Percentiles rank a stretch among this genome's conserved stretches.
Conservation (phyloP, 2,113 vertebrate genomes). For the Mugil cephalus region DNA sequence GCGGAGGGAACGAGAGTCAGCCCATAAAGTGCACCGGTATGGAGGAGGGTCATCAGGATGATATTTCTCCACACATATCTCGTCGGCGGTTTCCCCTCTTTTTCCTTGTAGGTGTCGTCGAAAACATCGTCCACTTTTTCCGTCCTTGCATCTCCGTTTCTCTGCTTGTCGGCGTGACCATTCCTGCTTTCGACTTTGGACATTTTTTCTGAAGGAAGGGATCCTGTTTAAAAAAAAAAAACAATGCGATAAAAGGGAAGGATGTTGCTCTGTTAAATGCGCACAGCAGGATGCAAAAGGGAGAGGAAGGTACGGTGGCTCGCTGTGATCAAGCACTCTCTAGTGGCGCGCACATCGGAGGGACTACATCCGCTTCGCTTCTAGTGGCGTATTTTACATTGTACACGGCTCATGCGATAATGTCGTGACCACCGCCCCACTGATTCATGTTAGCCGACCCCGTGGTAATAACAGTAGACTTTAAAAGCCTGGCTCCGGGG, state of each 20-base stretch:
- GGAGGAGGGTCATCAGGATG: slow-evolving; percentile 89
- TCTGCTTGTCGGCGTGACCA: slow-evolving; percentile 38
- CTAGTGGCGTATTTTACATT: neutral
- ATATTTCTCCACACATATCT: slow-evolving; percentile 94
- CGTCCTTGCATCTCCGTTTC: slow-evolving; percentile 53
- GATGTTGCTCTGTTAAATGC: slow-evolving; percentile 41
- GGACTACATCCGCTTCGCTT: neutral
- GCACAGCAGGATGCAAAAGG: slow-evolving; percentile 27
- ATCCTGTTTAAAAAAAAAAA: slow-evolving; percentile 12
- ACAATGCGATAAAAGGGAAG: slow-evolving; percentile 1
- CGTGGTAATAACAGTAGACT: no score
- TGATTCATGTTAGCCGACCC: no score
- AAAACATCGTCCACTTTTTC: slow-evolving; percentile 86
- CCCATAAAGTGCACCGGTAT: slow-evolving; percentile 84
- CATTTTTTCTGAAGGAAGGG: slow-evolving; percentile 55
- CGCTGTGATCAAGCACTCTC: slow-evolving; percentile 18
- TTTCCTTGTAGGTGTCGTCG: slow-evolving; percentile 88
- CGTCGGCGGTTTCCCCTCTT: slow-evolving; percentile 81
- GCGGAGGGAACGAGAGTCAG: slow-evolving; percentile 82
- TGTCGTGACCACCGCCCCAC: no score
- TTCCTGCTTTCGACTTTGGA: slow-evolving; percentile 61
- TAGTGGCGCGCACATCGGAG: neutral
- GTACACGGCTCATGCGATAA: neutral
- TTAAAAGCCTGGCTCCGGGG: no score
- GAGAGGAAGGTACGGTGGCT: slow-evolving; percentile 38